These are phyloP conservation scores for Glomeris maerens DNA, from an alignment of 1,140 invertebrate genomes.

Conservation along the genomic window DNA sequence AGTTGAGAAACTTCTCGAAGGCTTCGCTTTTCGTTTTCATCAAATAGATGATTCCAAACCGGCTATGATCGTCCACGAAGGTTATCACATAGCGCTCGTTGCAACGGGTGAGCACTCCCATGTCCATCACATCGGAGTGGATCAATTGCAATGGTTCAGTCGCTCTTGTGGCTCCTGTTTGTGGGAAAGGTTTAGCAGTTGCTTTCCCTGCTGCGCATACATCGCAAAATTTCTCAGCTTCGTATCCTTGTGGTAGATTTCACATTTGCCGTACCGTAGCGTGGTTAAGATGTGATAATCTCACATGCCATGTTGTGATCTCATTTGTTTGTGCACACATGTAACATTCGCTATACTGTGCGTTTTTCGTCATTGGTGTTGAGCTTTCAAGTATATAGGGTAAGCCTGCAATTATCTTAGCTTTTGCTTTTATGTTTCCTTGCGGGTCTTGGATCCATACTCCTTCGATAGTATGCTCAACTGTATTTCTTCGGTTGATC, in stretches of 20 bases:
- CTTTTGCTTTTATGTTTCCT: no score
- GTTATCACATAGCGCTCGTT: slow-evolving; percentile 12
- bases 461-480: no score
- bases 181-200: background rate
- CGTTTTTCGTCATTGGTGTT: background rate
- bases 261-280: background rate
- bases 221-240: background rate
- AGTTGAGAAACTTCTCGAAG: slow-evolving; percentile 12
- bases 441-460: no score
- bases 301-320: background rate
- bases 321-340: background rate
- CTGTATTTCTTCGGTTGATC: no score
- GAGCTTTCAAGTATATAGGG: no score
- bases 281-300: slow-evolving; percentile 2
- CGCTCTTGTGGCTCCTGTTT: background rate
- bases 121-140: slow-evolving; percentile 14
- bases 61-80: slow-evolving; percentile 16
- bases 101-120: slow-evolving; percentile 3
- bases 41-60: slow-evolving; percentile 11
- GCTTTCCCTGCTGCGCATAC: slow-evolving; percentile 10
- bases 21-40: slow-evolving; percentile 13
- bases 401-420: no score
- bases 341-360: background rate
- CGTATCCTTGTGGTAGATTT: background rate
- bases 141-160: slow-evolving; percentile 8